A percentile compares a stretch with the other conserved stretches of the same genome.
phyloP scores from a whole-genome alignment of 1,140 invertebrate species.

The Carcinoscorpius rotundicauda region DNA sequence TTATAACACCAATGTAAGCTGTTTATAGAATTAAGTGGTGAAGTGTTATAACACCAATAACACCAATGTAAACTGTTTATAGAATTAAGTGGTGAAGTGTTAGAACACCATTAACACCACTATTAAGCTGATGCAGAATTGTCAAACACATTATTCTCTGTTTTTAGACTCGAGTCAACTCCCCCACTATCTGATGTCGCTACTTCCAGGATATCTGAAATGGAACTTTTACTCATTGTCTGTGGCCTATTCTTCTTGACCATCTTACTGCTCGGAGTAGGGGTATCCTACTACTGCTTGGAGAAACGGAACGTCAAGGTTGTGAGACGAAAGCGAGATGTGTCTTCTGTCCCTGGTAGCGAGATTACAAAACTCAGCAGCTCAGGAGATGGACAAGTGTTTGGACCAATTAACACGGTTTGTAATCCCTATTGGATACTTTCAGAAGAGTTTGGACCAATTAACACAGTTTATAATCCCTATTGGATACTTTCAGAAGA shows the following conservation, averaged over 20 bases:
- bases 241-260: conserved; percentile 84
- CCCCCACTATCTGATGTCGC: conserved; percentile 17
- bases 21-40: too few relatives aligned
- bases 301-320: conserved; percentile 61
- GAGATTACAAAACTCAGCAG: conserved; percentile 69
- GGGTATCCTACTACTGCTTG: conserved; percentile 80
- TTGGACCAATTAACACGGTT: conserved; percentile 46
- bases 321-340: conserved; percentile 52
- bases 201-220: conserved; percentile 46
- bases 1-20: too few relatives aligned
- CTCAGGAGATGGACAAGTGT: conserved; percentile 56
- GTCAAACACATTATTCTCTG: too few relatives aligned
- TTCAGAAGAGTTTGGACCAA: conserved; percentile 2
- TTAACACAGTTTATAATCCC: conserved; percentile 10
- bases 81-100: too few relatives aligned
- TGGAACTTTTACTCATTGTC: conserved; percentile 80
- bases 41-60: too few relatives aligned
- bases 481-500: conserved; percentile 18
- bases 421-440: conserved; percentile 20
- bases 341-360: conserved; percentile 38
- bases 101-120: too few relatives aligned
- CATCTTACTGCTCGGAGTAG: conserved; percentile 68
- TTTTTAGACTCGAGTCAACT: conserved; percentile 9
- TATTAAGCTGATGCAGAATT: too few relatives aligned
- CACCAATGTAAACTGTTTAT: too few relatives aligned